Base-by-base conservation (phyloP, 2,113 vertebrate genomes). In the Lamprologus ornatipinnis region DNA sequence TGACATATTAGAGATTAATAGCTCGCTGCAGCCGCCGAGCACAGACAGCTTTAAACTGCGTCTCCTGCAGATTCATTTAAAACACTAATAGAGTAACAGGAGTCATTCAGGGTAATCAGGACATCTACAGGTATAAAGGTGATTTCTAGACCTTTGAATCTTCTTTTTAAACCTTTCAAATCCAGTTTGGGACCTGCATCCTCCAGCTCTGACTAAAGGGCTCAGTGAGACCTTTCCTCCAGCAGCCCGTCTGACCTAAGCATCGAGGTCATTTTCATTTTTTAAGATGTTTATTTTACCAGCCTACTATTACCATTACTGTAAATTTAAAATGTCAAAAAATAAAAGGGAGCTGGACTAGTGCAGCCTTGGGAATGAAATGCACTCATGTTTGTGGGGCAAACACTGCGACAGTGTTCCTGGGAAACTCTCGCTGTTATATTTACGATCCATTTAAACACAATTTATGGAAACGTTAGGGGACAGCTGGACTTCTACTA, bases 1-100 rank as follows among this genome's bases (percentile, higher is more conserved):
- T 12, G 17, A 37, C 31, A 65, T 5, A 8, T 63, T 31, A 17
- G 0, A 80, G 26, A 5, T 80, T 14, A 5, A 10, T 26, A 45
- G 13, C 7, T 42, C 0, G 12, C 13, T 26, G 65, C 21, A 73
- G 19, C 9, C 3, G 15, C 57, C 5, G 3, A 28, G 58, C 63
- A 70, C 63, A 70, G 65, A 42, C 12, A 17, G 65, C 23, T 55
- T 54, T 9, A 26, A 17, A 33, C 11, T 35, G n/a, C 8, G 51
- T 58, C 31, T 70, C n/a, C 23, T 45, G 23, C 37, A 73, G 8
- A 5, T 17, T 45, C 8, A 45, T 73, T 45, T 73, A 1, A 73
- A 6, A 26, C 1, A 0, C 60, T 37, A 13, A 1, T 3, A 9
- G 1, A 73, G 37, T 42, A 70, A 70, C 8, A 2, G 28, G 9